phyloP scores from a whole-genome alignment of 1,140 invertebrate genomes.

The Cotesia typhae region DNA sequence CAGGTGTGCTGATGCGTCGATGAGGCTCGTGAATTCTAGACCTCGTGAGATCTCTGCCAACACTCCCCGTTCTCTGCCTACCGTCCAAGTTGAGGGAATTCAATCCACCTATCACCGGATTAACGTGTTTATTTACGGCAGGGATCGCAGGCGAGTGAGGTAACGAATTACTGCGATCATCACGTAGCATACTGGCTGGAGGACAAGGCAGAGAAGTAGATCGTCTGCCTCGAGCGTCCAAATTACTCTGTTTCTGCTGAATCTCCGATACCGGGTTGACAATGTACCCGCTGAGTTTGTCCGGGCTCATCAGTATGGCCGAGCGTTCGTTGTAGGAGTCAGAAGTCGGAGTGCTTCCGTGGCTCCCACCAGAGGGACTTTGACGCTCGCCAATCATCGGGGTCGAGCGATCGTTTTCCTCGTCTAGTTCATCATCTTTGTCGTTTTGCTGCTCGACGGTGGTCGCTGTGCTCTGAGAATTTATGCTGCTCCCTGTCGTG shows the following conservation, averaged over 20 bases:
- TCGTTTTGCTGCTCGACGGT: conserved; percentile 47
- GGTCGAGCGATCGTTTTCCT: conserved; percentile 52
- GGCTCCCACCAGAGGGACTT: conserved; percentile 42
- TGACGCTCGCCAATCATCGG: conserved; percentile 47
- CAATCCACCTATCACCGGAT: conserved; percentile 44
- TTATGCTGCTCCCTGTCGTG: conserved; percentile 38
- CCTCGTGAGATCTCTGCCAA: conserved; percentile 40
- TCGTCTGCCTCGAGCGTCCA: conserved; percentile 54
- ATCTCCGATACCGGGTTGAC: conserved; percentile 28
- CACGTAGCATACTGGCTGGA: conserved; percentile 11
- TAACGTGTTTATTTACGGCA: conserved; percentile 43
- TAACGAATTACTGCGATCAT: conserved; percentile 61
- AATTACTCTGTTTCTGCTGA: conserved; percentile 28
- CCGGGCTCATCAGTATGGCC: conserved; percentile 56
- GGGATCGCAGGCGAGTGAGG: conserved; percentile 55
- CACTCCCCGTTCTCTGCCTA: conserved; percentile 44
- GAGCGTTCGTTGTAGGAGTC: conserved; percentile 56
- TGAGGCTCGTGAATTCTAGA: conserved; percentile 42
- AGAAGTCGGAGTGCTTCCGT: conserved; percentile 56
- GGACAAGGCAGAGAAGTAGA: conserved; percentile 59
- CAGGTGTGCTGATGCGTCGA: conserved; percentile 52
- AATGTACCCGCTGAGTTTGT: conserved; percentile 54
- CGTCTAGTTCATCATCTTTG: too few relatives aligned
- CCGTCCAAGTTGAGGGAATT: conserved; percentile 31
- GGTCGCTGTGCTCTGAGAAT: conserved; percentile 52